Conservation (phyloP, 2,888 invertebrate species). For the Andrena minutula region DNA sequence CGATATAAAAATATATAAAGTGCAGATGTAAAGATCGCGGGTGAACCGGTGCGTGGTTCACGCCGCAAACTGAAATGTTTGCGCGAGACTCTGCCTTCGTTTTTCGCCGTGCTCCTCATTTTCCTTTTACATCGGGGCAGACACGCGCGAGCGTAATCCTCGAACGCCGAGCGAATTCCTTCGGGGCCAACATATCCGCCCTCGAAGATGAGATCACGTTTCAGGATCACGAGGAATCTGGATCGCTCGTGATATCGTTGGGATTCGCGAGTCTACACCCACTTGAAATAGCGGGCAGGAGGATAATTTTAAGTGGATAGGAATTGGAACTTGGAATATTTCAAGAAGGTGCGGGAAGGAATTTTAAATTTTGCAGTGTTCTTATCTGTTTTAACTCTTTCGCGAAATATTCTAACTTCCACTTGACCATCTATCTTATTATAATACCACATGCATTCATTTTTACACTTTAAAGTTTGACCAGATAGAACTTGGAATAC, state of each 20-base stretch:
- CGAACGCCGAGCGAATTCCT: slow-evolving; percentile 57
- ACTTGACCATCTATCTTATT: too few species aligned
- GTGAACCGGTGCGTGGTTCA: slow-evolving; percentile 22
- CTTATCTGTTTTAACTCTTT: too few species aligned
- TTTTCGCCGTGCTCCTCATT: slow-evolving; percentile 10
- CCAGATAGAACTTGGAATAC: too few species aligned
- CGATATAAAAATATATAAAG: slow-evolving; percentile 67
- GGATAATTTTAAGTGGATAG: too few species aligned
- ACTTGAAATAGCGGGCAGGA: not conserved
- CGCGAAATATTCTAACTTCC: too few species aligned
- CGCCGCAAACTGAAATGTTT: slow-evolving; percentile 49
- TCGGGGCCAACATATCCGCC: slow-evolving; percentile 54
- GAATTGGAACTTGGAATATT: too few species aligned
- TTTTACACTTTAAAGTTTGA: too few species aligned
- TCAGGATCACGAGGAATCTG: slow-evolving; percentile 60
- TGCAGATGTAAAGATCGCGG: slow-evolving; percentile 62
- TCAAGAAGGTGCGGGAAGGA: too few species aligned
- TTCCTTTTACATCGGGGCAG: slow-evolving; percentile 47
- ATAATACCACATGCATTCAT: too few species aligned
- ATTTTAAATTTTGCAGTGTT: too few species aligned
- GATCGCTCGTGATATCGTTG: slow-evolving; percentile 35
- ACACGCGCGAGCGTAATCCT: slow-evolving; percentile 57
- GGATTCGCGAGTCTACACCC: not conserved
- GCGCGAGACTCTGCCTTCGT: slow-evolving; percentile 26
- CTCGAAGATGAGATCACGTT: slow-evolving; percentile 72